Conservation (phyloP, 2,797 vertebrate genomes). For the Amniataba percoides region DNA sequence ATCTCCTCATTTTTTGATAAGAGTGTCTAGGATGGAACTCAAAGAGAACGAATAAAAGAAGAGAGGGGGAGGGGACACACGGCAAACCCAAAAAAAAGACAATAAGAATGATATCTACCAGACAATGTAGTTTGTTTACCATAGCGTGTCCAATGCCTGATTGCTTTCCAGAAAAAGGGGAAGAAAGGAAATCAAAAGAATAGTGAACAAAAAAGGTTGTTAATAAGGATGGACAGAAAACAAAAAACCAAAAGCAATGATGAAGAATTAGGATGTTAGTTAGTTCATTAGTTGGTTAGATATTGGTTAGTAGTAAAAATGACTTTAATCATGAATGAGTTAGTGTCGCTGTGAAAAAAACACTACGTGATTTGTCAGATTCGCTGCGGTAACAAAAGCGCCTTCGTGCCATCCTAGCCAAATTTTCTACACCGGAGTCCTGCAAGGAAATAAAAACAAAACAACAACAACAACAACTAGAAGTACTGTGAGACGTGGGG, state of each 20-base stretch:
- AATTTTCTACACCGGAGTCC: conserved; percentile 63
- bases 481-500: conserved; percentile 19
- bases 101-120: conserved; percentile 99
- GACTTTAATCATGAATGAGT: conserved; percentile 96
- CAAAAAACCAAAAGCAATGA: conserved; percentile 93
- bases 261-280: conserved; percentile 99
- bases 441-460: conserved; percentile 10
- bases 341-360: conserved; percentile 86
- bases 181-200: conserved; percentile 99
- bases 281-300: conserved; percentile 98
- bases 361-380: conserved; percentile 70
- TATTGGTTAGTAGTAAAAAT: conserved; percentile 93
- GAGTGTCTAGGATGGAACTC: conserved; percentile 89
- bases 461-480: conserved; percentile 6
- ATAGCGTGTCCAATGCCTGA: conserved; percentile 99
- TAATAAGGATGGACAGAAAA: conserved; percentile 97
- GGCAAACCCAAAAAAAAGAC: conserved; percentile 98
- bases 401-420: conserved; percentile 61
- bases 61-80: conserved; percentile 93
- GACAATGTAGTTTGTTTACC: conserved; percentile 99
- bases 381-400: conserved; percentile 25
- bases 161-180: conserved; percentile 95
- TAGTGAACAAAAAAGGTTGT: conserved; percentile 94
- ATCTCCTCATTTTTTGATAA: conserved; percentile 91
- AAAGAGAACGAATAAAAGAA: conserved; percentile 87